A percentile compares a stretch with the other conserved stretches of the same genome.
Conservation (phyloP, 1,140 invertebrate genomes). For the Brachionus rubens region DNA sequence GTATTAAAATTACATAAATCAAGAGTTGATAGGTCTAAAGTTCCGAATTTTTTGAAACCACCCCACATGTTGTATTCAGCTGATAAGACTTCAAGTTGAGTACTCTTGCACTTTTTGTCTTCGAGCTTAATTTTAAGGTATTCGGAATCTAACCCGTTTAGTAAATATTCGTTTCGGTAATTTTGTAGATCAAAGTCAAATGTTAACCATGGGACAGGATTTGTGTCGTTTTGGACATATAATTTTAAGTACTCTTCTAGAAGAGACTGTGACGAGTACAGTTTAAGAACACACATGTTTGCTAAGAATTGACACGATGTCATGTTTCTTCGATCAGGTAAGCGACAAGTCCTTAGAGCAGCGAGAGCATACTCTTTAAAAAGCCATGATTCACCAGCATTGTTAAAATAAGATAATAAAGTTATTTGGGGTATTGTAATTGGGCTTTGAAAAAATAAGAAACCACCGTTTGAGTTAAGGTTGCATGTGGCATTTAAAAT, state of each 20-base stretch:
- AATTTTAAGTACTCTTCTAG: neutral
- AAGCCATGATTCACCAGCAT: slow-evolving; percentile 1
- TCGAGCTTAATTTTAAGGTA: neutral
- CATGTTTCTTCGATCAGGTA: slow-evolving; percentile 49
- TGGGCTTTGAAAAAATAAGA: neutral
- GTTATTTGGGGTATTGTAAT: neutral
- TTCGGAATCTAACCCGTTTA: neutral
- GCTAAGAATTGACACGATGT: slow-evolving; percentile 69
- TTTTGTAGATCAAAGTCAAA: neutral
- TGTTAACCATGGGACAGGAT: neutral
- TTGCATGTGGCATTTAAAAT: neutral
- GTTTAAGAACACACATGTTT: slow-evolving; percentile 69
- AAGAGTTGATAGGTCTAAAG: neutral
- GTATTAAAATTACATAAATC: slow-evolving; percentile 17
- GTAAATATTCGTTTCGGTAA: neutral
- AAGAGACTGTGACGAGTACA: slow-evolving; percentile 54
- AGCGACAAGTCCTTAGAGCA: neutral
- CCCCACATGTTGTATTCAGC: neutral
- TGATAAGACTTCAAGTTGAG: neutral
- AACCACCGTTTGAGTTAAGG: neutral
- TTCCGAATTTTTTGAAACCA: neutral
- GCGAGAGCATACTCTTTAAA: neutral
- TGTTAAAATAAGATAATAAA: neutral
- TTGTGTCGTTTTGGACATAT: neutral
- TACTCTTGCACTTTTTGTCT: neutral